A percentile compares a stretch with the other conserved stretches of the same genome.
These are phyloP conservation scores for Cyprinus carpio DNA, from an alignment of 2,113 vertebrate genomes.

Conservation along the genomic window DNA sequence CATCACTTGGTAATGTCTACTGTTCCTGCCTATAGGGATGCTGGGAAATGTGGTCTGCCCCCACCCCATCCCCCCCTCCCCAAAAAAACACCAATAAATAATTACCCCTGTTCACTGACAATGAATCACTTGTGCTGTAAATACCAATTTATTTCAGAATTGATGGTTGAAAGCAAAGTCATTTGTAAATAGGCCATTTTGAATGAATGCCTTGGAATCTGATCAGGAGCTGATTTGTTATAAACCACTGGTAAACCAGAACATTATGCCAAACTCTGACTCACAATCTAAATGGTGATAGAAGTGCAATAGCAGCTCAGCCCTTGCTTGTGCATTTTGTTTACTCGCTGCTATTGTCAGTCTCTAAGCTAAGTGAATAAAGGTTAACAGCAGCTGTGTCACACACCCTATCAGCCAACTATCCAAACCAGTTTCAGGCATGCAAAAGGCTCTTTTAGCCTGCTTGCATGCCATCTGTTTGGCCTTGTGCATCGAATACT, in stretches of 20 bases:
- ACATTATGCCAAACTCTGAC: not conserved
- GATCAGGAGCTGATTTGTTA: not conserved
- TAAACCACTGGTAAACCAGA: slow-evolving; percentile 4
- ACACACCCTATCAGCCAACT: slow-evolving; percentile 16
- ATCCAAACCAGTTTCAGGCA: slow-evolving; percentile 23
- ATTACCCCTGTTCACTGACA: slow-evolving; percentile 70
- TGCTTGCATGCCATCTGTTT: slow-evolving; percentile 12
- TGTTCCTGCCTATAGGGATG: slow-evolving; percentile 65
- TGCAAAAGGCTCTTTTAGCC: not conserved
- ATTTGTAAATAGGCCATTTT: not conserved
- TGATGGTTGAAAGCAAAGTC: slow-evolving; percentile 5
- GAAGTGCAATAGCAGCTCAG: slow-evolving; percentile 10
- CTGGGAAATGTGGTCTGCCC: slow-evolving; percentile 67
- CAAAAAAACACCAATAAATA: slow-evolving; percentile 74
- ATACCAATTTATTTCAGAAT: not conserved
- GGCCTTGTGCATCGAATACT: not conserved
- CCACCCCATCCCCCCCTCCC: too few relatives aligned
- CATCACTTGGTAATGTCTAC: slow-evolving; percentile 69
- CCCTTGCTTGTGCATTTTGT: slow-evolving; percentile 14
- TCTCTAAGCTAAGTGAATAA: slow-evolving; percentile 22
- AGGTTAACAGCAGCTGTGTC: slow-evolving; percentile 18
- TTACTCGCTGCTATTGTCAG: not conserved
- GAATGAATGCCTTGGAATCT: slow-evolving; percentile 14
- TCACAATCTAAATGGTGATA: not conserved
- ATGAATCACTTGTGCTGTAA: slow-evolving; percentile 51